Conservation (phyloP, 2,888 invertebrate genomes). For the Luffia ferchaultella region DNA sequence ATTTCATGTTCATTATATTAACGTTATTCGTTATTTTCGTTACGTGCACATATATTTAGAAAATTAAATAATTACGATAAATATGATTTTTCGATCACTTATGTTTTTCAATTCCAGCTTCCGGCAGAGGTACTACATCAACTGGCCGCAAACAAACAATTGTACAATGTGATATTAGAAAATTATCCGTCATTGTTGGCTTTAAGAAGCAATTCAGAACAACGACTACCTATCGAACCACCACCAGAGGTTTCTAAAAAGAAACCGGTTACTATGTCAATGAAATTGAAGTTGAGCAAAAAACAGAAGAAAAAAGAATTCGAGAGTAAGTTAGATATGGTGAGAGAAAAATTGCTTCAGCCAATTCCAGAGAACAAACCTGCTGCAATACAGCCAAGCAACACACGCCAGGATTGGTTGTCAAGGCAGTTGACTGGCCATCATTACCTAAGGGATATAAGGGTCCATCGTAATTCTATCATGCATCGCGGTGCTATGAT, state of each 20-base stretch:
- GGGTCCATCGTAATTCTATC: constrained; percentile 81
- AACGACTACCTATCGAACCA: constrained; percentile 55
- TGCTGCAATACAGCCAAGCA: constrained; percentile 23
- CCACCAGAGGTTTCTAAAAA: constrained; percentile 32
- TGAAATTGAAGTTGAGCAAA: constrained; percentile 62
- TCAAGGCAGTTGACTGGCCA: constrained; percentile 65
- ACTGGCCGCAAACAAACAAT: constrained; percentile 67
- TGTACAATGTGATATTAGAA: constrained; percentile 75
- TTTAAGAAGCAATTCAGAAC: constrained; percentile 71
- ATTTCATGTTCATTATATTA: too few relatives aligned
- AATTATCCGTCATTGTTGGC: constrained; percentile 76
- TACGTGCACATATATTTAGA: background rate
- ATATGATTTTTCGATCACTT: background rate
- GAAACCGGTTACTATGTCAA: constrained; percentile 70
- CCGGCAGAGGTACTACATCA: constrained; percentile 77
- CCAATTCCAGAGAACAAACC: constrained; percentile 52
- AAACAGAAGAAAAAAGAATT: constrained; percentile 33
- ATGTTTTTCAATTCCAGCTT: constrained; percentile 51
- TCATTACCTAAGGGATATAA: constrained; percentile 74
- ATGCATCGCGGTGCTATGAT: constrained; percentile 89
- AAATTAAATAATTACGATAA: background rate
- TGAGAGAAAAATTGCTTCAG: constrained; percentile 43
- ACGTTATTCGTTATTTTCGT: background rate
- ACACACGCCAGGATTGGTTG: constrained; percentile 36
- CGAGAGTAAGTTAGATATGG: constrained; percentile 45